Evolutionary conservation across 2,113 vertebrate species (phyloP).

Genomic region (Silurus asotus): DNA sequence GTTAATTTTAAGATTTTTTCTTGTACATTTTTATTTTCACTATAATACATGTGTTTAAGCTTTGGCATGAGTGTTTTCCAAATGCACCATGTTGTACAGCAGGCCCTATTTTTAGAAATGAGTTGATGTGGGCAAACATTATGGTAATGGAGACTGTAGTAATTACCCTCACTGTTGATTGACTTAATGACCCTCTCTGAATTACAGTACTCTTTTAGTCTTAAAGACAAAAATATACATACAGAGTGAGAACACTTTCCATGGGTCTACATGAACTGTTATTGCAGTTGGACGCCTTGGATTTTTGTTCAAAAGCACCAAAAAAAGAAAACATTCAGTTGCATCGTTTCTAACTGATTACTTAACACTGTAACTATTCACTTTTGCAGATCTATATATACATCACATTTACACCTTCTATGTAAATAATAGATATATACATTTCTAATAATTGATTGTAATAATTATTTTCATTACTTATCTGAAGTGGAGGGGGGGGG

Average conservation of each 20-base stretch:
- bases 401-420: background rate
- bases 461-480: background rate
- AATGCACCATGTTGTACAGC: background rate
- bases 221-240: slow-evolving; percentile 38
- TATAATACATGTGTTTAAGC: background rate
- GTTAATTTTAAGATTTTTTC: background rate
- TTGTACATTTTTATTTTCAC: slow-evolving; percentile 9
- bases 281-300: slow-evolving; percentile 16
- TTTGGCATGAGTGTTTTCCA: background rate
- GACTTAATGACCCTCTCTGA: slow-evolving; percentile 45
- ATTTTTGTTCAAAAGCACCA: background rate
- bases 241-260: slow-evolving; percentile 27
- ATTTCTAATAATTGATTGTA: no score
- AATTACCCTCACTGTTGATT: slow-evolving; percentile 44
- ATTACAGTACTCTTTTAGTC: slow-evolving; percentile 23
- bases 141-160: slow-evolving; percentile 37
- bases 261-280: slow-evolving; percentile 5
- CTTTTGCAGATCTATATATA: background rate
- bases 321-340: background rate
- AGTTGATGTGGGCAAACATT: slow-evolving; percentile 37
- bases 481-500: background rate
- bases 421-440: background rate
- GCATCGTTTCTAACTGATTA: background rate
- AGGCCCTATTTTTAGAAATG: slow-evolving; percentile 21
- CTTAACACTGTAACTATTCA: background rate